Evolutionary conservation across 2,888 invertebrate species (phyloP).

Genomic region (Stenotaenia linearis): DNA sequence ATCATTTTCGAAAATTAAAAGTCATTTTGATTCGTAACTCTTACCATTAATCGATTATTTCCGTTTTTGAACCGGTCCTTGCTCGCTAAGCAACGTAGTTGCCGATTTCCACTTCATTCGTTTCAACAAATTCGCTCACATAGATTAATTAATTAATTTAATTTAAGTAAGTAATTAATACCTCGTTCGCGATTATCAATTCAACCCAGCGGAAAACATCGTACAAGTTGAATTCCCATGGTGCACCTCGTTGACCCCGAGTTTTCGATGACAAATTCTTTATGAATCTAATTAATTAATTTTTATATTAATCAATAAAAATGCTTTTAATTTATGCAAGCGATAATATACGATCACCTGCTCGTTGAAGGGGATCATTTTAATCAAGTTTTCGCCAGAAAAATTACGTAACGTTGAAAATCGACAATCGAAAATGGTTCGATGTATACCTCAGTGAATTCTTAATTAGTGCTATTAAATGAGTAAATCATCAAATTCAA

Average conservation of each 20-base stretch:
- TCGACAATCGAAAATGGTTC: no score
- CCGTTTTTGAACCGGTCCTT: constrained; percentile 75
- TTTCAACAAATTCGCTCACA: constrained; percentile 26
- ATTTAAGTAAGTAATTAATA: background rate
- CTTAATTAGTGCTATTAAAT: no score
- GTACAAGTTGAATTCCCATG: constrained; percentile 95
- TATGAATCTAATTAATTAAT: constrained; percentile 50
- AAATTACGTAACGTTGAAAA: no score
- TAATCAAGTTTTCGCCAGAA: no score
- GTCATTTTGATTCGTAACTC: background rate
- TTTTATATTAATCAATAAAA: background rate
- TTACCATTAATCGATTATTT: constrained; percentile 67
- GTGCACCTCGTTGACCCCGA: constrained; percentile 78
- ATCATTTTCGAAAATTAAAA: constrained; percentile 43
- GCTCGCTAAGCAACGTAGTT: constrained; percentile 72
- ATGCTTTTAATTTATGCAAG: background rate
- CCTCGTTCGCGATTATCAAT: constrained; percentile 52
- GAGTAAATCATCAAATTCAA: no score
- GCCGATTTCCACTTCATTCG: constrained; percentile 54
- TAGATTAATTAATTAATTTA: constrained; percentile 30
- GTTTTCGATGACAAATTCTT: constrained; percentile 59
- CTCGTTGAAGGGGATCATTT: no score
- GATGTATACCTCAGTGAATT: no score
- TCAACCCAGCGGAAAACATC: constrained; percentile 93
- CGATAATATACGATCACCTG: constrained; percentile 44